Conservation (phyloP, 1,140 invertebrate genomes). For the Glossosoma conforme region DNA sequence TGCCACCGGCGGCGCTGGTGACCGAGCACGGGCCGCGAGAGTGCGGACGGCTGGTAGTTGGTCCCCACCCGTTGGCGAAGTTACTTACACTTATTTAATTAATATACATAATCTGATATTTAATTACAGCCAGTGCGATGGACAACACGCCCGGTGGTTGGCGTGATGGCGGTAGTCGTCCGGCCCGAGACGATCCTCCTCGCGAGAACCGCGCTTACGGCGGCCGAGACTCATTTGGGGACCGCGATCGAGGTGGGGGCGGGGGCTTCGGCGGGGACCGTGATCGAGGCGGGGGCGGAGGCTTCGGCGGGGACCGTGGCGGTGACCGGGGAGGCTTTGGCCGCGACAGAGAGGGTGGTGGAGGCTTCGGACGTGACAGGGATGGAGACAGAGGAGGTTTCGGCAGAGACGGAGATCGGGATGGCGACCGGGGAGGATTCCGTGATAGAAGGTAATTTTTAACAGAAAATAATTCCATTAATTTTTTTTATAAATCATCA, state of each 20-base stretch:
- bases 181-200: constrained; percentile 35
- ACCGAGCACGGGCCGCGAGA: no score
- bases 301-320: constrained; percentile 35
- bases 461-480: no score
- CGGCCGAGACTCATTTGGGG: constrained; percentile 42
- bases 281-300: constrained; percentile 37
- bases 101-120: no score
- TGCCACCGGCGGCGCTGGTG: no score
- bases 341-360: constrained; percentile 37
- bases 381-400: constrained; percentile 21
- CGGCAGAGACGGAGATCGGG: constrained; percentile 13
- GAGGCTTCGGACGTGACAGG: constrained; percentile 26
- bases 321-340: constrained; percentile 39
- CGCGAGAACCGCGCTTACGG: constrained; percentile 42
- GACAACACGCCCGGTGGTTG: constrained; percentile 53
- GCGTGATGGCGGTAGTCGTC: constrained; percentile 43
- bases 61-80: no score
- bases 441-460: no score
- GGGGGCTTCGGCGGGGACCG: constrained; percentile 34
- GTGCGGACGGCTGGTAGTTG: no score
- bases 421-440: no score
- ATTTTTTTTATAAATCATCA: no score
- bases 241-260: constrained; percentile 16
- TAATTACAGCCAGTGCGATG: constrained; percentile 38
- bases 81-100: no score